These are phyloP conservation scores for Chironomus tepperi DNA, from an alignment of 1,140 invertebrate species.

Conservation along the genomic window DNA sequence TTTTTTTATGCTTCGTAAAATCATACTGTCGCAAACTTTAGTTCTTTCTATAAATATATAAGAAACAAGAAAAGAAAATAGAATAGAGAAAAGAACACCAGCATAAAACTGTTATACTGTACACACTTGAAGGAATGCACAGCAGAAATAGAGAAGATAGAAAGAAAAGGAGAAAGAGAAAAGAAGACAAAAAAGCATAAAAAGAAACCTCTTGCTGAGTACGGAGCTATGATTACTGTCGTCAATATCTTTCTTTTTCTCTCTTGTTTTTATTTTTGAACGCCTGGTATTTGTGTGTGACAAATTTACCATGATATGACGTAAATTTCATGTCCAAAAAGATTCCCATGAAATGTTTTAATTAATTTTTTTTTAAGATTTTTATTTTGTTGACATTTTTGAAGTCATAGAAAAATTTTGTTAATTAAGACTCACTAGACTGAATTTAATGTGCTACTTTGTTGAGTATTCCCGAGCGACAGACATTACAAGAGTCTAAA, in stretches of 20 bases:
- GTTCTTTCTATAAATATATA: not conserved
- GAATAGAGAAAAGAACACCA: not conserved
- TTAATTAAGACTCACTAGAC: too few species aligned
- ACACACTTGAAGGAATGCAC: not conserved
- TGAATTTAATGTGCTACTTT: too few species aligned
- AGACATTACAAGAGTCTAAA: too few species aligned
- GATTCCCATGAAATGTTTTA: too few species aligned
- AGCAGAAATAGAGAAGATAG: not conserved
- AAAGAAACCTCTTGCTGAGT: slow-evolving; percentile 19
- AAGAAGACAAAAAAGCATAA: not conserved
- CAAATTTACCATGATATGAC: slow-evolving; percentile 2
- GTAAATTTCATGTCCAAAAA: not conserved
- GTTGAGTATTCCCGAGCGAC: too few species aligned
- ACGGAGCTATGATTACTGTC: not conserved
- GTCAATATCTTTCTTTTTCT: not conserved
- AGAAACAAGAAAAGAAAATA: not conserved
- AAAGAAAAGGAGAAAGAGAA: not conserved
- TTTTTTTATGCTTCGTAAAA: not conserved
- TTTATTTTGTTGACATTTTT: too few species aligned
- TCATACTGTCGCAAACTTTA: not conserved
- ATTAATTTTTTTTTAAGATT: too few species aligned
- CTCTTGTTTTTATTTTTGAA: not conserved
- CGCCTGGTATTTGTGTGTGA: slow-evolving; percentile 11
- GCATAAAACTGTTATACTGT: not conserved
- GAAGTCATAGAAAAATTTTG: too few species aligned